phyloP scores from a whole-genome alignment of 2,113 vertebrate species.

The Gulo gulo region DNA sequence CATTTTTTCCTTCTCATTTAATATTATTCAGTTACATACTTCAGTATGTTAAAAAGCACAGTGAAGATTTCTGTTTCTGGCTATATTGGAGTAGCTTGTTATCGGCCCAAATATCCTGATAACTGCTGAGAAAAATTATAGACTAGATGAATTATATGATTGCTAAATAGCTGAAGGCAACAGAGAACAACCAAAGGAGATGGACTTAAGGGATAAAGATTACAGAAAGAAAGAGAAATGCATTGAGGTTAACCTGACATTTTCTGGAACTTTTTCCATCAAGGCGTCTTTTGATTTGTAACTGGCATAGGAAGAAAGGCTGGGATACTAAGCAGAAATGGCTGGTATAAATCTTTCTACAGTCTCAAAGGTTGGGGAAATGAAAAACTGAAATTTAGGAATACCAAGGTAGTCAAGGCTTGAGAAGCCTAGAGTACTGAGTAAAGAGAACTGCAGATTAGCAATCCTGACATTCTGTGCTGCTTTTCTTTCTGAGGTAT shows the following conservation, averaged over 20 bases:
- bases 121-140: neutral
- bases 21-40: neutral
- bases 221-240: neutral
- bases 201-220: neutral
- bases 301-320: neutral
- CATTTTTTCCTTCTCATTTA: neutral
- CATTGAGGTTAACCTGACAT: neutral
- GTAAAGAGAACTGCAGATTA: neutral
- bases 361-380: neutral
- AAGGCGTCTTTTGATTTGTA: neutral
- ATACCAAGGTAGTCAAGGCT: neutral
- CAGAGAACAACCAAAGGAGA: neutral
- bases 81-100: neutral
- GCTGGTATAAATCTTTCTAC: neutral
- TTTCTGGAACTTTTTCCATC: neutral
- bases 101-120: neutral
- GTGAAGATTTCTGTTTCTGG: neutral
- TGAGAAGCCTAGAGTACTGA: neutral
- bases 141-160: neutral
- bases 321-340: neutral
- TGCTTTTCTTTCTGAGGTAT: neutral
- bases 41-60: neutral
- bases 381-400: neutral
- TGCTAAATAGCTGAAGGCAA: neutral
- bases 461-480: neutral